Evolutionary conservation across 2,888 invertebrate genomes (phyloP), one percentile per base, ranked within the genome.

Genomic region (Oscheius sp.): DNA sequence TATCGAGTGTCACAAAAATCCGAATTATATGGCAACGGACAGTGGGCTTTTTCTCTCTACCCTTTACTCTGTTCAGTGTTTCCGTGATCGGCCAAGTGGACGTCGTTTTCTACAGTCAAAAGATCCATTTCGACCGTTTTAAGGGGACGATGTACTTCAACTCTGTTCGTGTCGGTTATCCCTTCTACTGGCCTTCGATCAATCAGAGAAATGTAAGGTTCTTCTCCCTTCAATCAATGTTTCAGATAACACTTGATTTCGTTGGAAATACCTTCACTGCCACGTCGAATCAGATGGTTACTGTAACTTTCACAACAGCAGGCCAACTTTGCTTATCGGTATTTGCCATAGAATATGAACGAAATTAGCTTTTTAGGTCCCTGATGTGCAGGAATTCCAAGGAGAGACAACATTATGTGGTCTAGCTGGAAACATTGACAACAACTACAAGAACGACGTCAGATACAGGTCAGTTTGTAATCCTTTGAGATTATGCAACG

Each of bases 381-480:
- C 77, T n/a, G 81, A 82, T 44, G 71, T 78, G 32, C 75, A 75
- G 1, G 73, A 65, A 33, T 78, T 78, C 71, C 67, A 66, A 8
- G 80, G 80, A 14, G 54, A 65, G 20, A 44, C 57, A 20, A 73
- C 73, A 14, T 70, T 82, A 4, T 82, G 82, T 36, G 82, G 82
- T 47, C 54, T 82, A 54, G 79, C 74, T 8, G 82, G 82, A 57
- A 81, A 78, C 50, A 70, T 77, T 30, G 78, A 82, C 59, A 72
- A 73, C 49, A 72, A 72, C 50, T 73, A 70, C 65, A 47, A 63
- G 41, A 73, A 82, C 57, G 82, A 82, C 41, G 71, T 77, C 20
- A 64, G 64, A 1, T 63, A 67, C 50, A 61, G 54, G 62, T 74
- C 2, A 33, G 32, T 20, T 50, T 20, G 4, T 12, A 14, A 14